Conservation (phyloP, 2,888 invertebrate genomes). For the Pristionchus arcanus region DNA sequence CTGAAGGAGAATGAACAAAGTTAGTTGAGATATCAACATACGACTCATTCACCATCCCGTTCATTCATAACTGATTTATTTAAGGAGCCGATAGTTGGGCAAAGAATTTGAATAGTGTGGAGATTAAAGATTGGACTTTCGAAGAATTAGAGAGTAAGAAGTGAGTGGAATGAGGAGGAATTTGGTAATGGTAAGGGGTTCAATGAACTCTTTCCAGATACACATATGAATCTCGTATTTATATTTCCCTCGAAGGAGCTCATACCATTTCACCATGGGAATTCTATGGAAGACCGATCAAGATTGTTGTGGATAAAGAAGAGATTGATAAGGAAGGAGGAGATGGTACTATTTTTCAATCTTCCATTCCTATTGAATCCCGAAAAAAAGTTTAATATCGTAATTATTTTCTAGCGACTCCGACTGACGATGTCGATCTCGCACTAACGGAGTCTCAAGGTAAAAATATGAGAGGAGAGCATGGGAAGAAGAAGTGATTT, state of each 20-base stretch:
- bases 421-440: not conserved
- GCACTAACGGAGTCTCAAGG: too few species aligned
- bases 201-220: not conserved
- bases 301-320: conserved; percentile 20
- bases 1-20: not conserved
- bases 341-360: not conserved
- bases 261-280: conserved; percentile 37
- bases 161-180: not conserved
- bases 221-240: not conserved
- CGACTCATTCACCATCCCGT: not conserved
- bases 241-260: conserved; percentile 29
- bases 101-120: not conserved
- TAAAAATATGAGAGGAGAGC: not conserved
- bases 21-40: not conserved
- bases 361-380: too few species aligned
- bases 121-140: conserved; percentile 13
- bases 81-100: conserved; percentile 40
- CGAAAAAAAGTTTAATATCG: not conserved
- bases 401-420: not conserved
- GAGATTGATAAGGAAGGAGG: not conserved
- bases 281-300: conserved; percentile 53
- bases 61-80: not conserved
- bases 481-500: not conserved
- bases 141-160: not conserved
- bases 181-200: not conserved